Evolutionary conservation across 2,797 vertebrate species (phyloP).

Genomic region (Channa striata): DNA sequence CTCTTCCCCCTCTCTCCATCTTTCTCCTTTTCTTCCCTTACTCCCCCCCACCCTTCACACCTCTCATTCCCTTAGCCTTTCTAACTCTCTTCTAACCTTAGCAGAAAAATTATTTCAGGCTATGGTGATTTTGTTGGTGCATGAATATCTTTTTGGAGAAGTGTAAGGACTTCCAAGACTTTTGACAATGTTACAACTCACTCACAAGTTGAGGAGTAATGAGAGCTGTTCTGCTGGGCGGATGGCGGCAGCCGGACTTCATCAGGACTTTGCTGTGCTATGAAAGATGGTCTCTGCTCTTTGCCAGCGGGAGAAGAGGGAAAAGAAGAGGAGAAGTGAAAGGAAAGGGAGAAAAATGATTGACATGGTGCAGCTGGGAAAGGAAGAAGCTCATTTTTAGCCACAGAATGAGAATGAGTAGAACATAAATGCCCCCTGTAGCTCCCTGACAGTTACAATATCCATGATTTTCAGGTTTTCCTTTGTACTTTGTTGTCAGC

Average conservation of each 20-base stretch:
- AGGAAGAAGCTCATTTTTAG: slow-evolving; percentile 71
- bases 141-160: slow-evolving; percentile 39
- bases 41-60: slow-evolving; percentile 21
- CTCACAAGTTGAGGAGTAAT: slow-evolving; percentile 52
- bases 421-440: slow-evolving; percentile 72
- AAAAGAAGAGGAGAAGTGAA: slow-evolving; percentile 33
- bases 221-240: slow-evolving; percentile 32
- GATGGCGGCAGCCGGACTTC: slow-evolving; percentile 34
- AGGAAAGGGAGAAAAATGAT: slow-evolving; percentile 59
- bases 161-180: slow-evolving; percentile 46
- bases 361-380: slow-evolving; percentile 62
- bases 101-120: slow-evolving; percentile 41
- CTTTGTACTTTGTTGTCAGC: slow-evolving; percentile 65
- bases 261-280: slow-evolving; percentile 4
- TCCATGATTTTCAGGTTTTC: slow-evolving; percentile 68
- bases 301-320: slow-evolving; percentile 32
- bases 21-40: slow-evolving; percentile 2
- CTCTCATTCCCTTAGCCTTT: slow-evolving; percentile 35
- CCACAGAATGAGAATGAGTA: slow-evolving; percentile 72
- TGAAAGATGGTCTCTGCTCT: slow-evolving; percentile 47
- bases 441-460: slow-evolving; percentile 71
- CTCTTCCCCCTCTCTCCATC: slow-evolving; percentile 39
- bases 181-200: slow-evolving; percentile 42
- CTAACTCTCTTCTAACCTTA: slow-evolving; percentile 26
- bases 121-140: slow-evolving; percentile 14